These are phyloP conservation scores for Rhopalosiphum nymphaeae DNA, from an alignment of 2,888 invertebrate species.

Conservation along the genomic window DNA sequence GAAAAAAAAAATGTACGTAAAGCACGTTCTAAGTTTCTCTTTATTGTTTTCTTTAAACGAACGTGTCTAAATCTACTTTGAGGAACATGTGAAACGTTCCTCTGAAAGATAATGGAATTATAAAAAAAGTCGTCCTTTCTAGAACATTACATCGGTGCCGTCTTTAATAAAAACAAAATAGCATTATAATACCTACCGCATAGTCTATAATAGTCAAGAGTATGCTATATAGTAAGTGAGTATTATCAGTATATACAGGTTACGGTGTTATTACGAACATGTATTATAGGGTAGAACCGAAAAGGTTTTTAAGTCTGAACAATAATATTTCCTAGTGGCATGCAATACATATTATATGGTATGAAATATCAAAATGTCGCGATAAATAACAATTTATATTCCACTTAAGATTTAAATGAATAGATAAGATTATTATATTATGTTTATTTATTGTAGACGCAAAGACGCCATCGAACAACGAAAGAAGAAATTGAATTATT, in stretches of 20 bases:
- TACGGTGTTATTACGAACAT: neutral
- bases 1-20: conserved; percentile 25
- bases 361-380: neutral
- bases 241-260: neutral
- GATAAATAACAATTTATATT: conserved; percentile 12
- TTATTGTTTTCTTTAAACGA: conserved; percentile 60
- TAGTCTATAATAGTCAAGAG: neutral
- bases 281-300: neutral
- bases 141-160: neutral
- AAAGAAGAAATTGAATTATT: neutral
- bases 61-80: conserved; percentile 55
- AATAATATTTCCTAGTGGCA: neutral
- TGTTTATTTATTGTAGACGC: neutral
- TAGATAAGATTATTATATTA: conserved; percentile 1
- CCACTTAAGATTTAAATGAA: neutral
- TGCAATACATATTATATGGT: neutral
- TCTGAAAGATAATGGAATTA: conserved; percentile 39
- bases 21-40: conserved; percentile 57
- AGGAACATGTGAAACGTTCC: conserved; percentile 32
- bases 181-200: neutral
- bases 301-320: neutral
- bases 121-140: conserved; percentile 16
- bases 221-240: neutral
- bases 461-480: neutral
- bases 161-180: conserved; percentile 22